Evolutionary conservation across 2,113 vertebrate species (phyloP), one percentile per base, ranked within the genome.

Genomic region (Danionella cerebrum): DNA sequence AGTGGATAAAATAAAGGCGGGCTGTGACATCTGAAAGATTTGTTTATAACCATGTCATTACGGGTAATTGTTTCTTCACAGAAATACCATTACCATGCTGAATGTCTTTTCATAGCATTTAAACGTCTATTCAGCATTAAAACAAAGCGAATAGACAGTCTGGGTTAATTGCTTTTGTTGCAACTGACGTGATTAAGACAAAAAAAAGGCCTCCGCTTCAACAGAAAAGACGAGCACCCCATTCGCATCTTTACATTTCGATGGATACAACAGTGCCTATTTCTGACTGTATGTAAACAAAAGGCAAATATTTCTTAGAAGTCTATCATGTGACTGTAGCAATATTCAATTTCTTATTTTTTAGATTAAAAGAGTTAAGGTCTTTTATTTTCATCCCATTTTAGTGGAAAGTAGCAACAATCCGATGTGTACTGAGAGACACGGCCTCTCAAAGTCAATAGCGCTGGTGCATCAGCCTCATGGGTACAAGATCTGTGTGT

Each of bases 131-230:
- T 83, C 80, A 77, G 69, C 60, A 72, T 79, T 89, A 88, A 90
- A 90, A 89, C 87, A 90, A 90, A 87, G 81, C 69, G 74, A 8
- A 81, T 65, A 78, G 78, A 83, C 86, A 84, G 79, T 79, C 75
- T 85, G 80, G 85, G 83, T 85, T 89, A 89, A 90, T 88, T 84
- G 87, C 86, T 81, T 88, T 87, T 90, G 88, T 90, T 80, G 76
- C 77, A 75, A 81, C 81, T 89, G 87, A 89, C 88, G 88, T 83
- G 81, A 84, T 76, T 76, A 80, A 85, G 81, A 89, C 82, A 88
- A 86, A 88, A n/a, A n/a, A 88, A 87, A 84, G 79, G 73, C 81
- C 78, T 51, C 57, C 52, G 53, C 53, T 78, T 79, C 76, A 62
- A 76, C 82, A 81, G 76, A 82, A 84, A 83, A 80, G 83, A 83